Percentiles rank a stretch among this genome's conserved stretches.
Evolutionary conservation across 2,797 vertebrate species (phyloP).

Genomic region (Clarias fuscus): DNA sequence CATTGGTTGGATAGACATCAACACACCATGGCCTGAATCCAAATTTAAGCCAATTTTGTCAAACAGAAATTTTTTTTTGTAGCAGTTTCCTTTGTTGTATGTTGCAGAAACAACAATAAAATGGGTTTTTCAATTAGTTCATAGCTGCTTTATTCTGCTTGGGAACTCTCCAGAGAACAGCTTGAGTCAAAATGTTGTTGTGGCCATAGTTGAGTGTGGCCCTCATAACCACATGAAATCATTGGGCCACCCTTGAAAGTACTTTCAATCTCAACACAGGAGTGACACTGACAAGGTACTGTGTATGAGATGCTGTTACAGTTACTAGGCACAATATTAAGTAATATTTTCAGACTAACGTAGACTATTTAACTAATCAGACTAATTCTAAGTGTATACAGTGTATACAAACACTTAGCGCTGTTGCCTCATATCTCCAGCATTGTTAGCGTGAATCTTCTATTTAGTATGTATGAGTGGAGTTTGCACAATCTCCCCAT

Average conservation of each 20-base stretch:
- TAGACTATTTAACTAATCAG: no score
- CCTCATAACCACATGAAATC: neutral
- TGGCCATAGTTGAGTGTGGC: neutral
- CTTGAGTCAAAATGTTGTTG: neutral
- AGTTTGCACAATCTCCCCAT: no score
- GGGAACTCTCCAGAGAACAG: neutral
- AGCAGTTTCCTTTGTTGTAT: neutral
- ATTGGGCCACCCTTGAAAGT: no score
- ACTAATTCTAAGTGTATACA: no score
- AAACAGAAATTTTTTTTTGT: neutral
- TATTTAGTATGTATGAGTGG: no score
- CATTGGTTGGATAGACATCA: neutral
- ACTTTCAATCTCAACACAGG: neutral
- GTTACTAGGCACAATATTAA: neutral
- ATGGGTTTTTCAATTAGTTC: neutral
- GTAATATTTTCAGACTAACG: no score
- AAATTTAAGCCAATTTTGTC: neutral
- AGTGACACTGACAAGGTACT: neutral
- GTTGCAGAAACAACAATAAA: neutral
- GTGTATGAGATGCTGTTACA: neutral
- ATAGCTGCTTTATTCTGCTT: neutral
- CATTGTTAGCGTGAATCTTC: no score
- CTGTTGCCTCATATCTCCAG: no score
- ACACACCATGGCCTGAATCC: no score
- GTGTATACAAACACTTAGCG: no score